A percentile compares a stretch with the other conserved stretches of the same genome.
These are phyloP conservation scores for Leucophenga maculata DNA, from an alignment of 2,888 invertebrate genomes.

Conservation along the genomic window DNA sequence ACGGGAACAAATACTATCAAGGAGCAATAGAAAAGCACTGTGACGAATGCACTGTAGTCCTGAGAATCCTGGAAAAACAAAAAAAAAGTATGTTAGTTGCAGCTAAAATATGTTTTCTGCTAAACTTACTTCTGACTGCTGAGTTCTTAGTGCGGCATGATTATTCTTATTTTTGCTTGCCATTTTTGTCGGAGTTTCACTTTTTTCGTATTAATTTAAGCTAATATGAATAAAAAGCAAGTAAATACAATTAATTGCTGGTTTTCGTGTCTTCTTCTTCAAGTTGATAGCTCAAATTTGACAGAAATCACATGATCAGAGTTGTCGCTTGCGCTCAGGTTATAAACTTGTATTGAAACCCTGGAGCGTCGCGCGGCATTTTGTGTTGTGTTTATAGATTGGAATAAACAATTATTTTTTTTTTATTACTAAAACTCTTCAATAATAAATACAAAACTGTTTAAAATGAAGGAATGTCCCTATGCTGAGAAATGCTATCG, in stretches of 20 bases:
- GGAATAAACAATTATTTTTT: not conserved
- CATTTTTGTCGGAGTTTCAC: not conserved
- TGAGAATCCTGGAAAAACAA: slow-evolving; percentile 69
- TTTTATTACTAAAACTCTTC: no score
- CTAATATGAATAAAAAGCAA: not conserved
- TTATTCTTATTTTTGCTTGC: slow-evolving; percentile 15
- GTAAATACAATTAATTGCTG: not conserved
- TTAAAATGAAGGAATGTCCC: slow-evolving; percentile 76
- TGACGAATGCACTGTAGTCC: slow-evolving; percentile 82
- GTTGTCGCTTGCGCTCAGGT: not conserved
- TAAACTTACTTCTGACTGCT: slow-evolving; percentile 52
- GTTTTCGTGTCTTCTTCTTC: not conserved
- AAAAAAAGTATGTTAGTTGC: no score
- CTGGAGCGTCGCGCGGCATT: not conserved
- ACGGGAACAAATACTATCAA: slow-evolving; percentile 85
- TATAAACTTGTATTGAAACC: not conserved
- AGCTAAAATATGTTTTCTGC: no score
- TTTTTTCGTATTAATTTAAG: not conserved
- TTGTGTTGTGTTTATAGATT: not conserved
- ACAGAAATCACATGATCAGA: slow-evolving; percentile 18
- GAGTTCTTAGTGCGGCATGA: slow-evolving; percentile 31
- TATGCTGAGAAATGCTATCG: slow-evolving; percentile 87
- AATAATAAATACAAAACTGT: no score
- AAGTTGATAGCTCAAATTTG: not conserved
- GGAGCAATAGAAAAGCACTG: slow-evolving; percentile 83